These are phyloP conservation scores for Yponomeuta evonymella DNA, from an alignment of 2,888 invertebrate species.

Conservation along the genomic window DNA sequence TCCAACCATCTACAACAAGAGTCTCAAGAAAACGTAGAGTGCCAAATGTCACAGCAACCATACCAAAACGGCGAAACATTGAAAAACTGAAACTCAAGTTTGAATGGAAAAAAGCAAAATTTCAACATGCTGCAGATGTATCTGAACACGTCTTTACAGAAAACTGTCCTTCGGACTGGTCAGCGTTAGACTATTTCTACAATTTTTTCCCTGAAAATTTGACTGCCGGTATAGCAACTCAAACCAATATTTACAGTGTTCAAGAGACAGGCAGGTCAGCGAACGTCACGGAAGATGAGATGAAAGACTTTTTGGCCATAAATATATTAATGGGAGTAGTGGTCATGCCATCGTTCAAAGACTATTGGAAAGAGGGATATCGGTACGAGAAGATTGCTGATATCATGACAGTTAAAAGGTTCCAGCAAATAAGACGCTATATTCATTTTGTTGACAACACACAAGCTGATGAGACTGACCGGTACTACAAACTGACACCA, in stretches of 20 bases:
- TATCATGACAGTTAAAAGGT: constrained; percentile 23
- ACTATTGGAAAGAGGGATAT: constrained; percentile 15
- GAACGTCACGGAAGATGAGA: constrained; percentile 20
- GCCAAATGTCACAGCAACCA: too few species aligned
- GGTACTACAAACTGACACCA: constrained; percentile 22
- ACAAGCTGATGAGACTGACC: constrained; percentile 19
- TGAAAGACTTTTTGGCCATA: constrained; percentile 23
- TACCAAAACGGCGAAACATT: too few species aligned
- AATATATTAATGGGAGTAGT: constrained; percentile 24
- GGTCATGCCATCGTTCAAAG: constrained; percentile 18
- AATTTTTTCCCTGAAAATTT: background rate
- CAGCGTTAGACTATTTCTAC: constrained; percentile 1
- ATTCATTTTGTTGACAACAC: constrained; percentile 21
- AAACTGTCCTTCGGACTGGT: background rate
- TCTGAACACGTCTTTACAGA: background rate
- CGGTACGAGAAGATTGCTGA: constrained; percentile 20
- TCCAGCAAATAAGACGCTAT: constrained; percentile 22
- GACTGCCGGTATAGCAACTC: background rate
- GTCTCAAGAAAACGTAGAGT: too few species aligned
- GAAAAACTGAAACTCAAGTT: too few species aligned
- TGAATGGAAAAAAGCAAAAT: constrained; percentile 1
- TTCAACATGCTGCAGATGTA: background rate
- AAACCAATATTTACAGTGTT: constrained; percentile 14
- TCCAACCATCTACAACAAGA: too few species aligned
- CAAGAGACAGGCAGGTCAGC: constrained; percentile 22